Conservation (phyloP, 2,113 vertebrate species). For the Alosa alosa region DNA sequence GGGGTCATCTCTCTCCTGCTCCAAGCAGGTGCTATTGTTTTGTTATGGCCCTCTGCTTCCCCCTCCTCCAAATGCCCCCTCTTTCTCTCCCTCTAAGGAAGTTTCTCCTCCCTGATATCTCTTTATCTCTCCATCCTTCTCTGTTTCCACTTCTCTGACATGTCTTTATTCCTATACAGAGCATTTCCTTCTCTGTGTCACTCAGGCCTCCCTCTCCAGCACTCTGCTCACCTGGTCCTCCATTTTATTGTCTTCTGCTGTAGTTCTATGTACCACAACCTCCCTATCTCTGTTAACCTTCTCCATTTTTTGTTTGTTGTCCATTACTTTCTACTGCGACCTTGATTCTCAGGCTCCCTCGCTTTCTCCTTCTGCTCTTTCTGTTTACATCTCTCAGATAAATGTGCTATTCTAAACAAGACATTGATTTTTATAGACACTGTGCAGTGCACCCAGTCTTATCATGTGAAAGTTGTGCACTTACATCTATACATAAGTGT, state of each 20-base stretch:
- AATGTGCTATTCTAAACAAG: not conserved
- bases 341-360: not conserved
- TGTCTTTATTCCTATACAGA: not conserved
- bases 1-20: not conserved
- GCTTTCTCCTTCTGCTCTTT: not conserved
- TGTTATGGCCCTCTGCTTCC: not conserved
- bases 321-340: slow-evolving; percentile 8
- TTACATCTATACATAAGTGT: not conserved
- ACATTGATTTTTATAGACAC: not conserved
- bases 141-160: slow-evolving; percentile 3
- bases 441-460: not conserved
- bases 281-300: not conserved
- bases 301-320: not conserved
- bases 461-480: not conserved
- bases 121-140: slow-evolving; percentile 16
- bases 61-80: not conserved
- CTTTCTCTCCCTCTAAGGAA: not conserved
- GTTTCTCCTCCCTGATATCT: slow-evolving; percentile 25
- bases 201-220: not conserved
- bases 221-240: not conserved
- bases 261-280: not conserved
- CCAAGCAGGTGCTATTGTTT: not conserved
- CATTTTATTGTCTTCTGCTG: not conserved
- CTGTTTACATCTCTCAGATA: not conserved
- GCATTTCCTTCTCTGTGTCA: not conserved